A percentile compares a stretch with the other conserved stretches of the same genome.
Evolutionary conservation across 2,113 vertebrate genomes (phyloP).

Genomic region (Lophotis ruficrista): DNA sequence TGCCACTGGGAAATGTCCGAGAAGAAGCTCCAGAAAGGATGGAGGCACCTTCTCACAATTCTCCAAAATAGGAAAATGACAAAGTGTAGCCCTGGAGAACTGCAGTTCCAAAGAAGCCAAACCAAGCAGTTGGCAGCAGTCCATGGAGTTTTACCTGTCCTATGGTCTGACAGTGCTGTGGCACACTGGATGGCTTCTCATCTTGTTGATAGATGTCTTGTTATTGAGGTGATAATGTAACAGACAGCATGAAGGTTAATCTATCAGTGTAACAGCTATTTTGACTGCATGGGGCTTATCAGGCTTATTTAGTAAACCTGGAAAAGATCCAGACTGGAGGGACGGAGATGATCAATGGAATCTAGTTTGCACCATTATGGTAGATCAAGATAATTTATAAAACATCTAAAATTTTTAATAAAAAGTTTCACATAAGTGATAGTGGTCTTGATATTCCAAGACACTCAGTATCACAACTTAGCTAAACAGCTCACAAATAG

Average conservation of each 20-base stretch:
- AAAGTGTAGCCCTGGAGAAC: background rate
- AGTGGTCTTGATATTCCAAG: background rate
- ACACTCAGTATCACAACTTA: background rate
- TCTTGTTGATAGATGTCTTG: background rate
- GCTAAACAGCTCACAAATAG: background rate
- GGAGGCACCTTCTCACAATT: background rate
- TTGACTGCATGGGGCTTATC: background rate
- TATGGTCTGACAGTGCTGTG: background rate
- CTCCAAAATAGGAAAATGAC: background rate
- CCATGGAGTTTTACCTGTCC: background rate
- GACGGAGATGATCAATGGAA: background rate
- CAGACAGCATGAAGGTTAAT: background rate
- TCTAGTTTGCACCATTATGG: background rate
- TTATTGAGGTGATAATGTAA: background rate
- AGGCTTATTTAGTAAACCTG: background rate
- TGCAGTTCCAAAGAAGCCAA: background rate
- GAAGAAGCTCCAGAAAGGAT: background rate
- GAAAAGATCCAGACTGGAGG: background rate
- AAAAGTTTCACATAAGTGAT: background rate
- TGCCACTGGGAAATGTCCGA: background rate
- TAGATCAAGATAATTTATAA: background rate
- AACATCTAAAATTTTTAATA: background rate
- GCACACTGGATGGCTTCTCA: background rate
- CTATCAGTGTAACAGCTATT: background rate
- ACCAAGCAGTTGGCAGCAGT: background rate